Percentiles rank a stretch among this genome's conserved stretches.
phyloP scores from a whole-genome alignment of 2,888 invertebrate species.

The Ditula angustiorana region DNA sequence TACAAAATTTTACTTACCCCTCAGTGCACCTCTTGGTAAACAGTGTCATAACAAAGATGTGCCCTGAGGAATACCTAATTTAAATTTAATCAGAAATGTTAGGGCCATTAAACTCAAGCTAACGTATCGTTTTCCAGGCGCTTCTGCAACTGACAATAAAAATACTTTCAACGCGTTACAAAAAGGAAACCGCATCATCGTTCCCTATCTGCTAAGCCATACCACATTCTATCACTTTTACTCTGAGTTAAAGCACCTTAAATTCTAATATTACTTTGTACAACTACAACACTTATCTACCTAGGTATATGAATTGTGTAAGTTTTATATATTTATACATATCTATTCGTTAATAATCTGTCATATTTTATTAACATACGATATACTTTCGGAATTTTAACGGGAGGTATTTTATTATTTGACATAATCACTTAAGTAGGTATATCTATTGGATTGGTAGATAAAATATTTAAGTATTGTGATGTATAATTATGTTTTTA shows the following conservation, averaged over 20 bases:
- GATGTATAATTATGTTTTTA: slow-evolving; percentile 21
- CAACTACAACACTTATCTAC: slow-evolving; percentile 64
- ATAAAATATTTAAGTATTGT: slow-evolving; percentile 40
- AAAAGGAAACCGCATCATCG: slow-evolving; percentile 30
- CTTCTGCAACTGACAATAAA: not conserved
- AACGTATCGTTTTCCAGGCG: not conserved
- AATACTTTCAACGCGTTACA: not conserved
- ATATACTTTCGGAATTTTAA: slow-evolving; percentile 77
- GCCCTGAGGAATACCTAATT: no score
- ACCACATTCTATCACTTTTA: slow-evolving; percentile 74
- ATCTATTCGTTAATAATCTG: slow-evolving; percentile 62
- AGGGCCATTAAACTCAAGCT: not conserved
- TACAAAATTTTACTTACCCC: no score
- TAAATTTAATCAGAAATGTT: no score
- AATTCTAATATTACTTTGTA: slow-evolving; percentile 61
- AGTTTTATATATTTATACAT: slow-evolving; percentile 26
- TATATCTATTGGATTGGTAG: no score
- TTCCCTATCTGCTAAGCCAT: slow-evolving; percentile 50
- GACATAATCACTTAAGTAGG: slow-evolving; percentile 60
- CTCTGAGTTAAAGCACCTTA: slow-evolving; percentile 81
- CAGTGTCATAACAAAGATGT: no score
- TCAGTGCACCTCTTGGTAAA: no score
- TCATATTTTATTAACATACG: slow-evolving; percentile 71
- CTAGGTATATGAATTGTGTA: slow-evolving; percentile 48
- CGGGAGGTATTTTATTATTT: slow-evolving; percentile 67